Percentiles rank a stretch among this genome's conserved stretches.
Evolutionary conservation across 1,140 invertebrate genomes (phyloP).

Genomic region (Acromyrmex heyeri): DNA sequence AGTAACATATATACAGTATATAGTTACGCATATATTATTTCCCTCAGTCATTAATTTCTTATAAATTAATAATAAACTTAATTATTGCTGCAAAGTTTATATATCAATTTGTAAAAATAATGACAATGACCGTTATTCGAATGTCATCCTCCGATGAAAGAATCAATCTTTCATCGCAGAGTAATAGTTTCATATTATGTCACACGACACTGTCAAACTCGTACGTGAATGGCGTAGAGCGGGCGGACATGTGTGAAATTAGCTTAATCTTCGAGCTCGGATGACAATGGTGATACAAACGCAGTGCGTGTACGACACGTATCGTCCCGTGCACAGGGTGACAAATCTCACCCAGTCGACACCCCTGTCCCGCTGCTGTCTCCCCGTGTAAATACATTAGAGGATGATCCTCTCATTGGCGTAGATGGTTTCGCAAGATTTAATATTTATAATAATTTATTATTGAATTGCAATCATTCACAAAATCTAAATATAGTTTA

Average conservation of each 20-base stretch:
- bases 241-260: constrained; percentile 87
- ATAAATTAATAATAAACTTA: background rate
- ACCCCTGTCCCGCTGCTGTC: constrained; percentile 74
- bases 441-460: background rate
- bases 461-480: background rate
- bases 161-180: constrained; percentile 45
- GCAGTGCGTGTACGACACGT: constrained; percentile 83
- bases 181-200: constrained; percentile 77
- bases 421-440: constrained; percentile 62
- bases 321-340: constrained; percentile 79
- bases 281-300: constrained; percentile 87
- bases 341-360: constrained; percentile 85
- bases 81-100: constrained; percentile 2
- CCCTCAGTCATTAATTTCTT: background rate
- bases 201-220: constrained; percentile 75
- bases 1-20: background rate
- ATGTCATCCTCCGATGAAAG: constrained; percentile 40
- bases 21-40: background rate
- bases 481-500: background rate
- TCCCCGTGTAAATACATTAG: constrained; percentile 86
- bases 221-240: constrained; percentile 71
- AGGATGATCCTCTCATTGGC: constrained; percentile 86
- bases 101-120: constrained; percentile 58
- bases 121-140: constrained; percentile 57
- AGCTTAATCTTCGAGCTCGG: constrained; percentile 87